A percentile compares a stretch with the other conserved stretches of the same genome.
Evolutionary conservation across 2,888 invertebrate genomes (phyloP).

Genomic region (Euzophera pinguis): DNA sequence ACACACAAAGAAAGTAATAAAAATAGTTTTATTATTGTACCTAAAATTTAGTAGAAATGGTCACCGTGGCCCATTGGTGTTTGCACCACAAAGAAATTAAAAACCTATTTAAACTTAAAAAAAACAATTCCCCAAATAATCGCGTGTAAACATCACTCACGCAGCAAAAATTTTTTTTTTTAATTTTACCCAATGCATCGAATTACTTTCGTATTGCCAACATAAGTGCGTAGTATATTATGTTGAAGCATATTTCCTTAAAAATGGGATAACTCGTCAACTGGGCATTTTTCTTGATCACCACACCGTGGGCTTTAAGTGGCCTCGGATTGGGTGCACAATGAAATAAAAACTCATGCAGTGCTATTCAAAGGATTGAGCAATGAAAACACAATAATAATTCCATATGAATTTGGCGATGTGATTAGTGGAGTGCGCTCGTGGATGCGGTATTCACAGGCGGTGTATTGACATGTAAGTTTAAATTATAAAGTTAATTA

Average conservation of each 20-base stretch:
- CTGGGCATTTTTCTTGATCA: slow-evolving; percentile 60
- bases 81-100: too few relatives aligned
- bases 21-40: too few relatives aligned
- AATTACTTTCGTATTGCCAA: slow-evolving; percentile 20
- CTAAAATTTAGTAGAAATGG: too few relatives aligned
- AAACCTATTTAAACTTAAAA: too few relatives aligned
- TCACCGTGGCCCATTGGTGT: too few relatives aligned
- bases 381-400: slow-evolving; percentile 75
- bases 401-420: slow-evolving; percentile 34
- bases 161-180: neutral
- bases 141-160: neutral
- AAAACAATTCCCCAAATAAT: neutral
- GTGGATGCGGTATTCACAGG: slow-evolving; percentile 45
- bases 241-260: slow-evolving; percentile 54
- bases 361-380: slow-evolving; percentile 63
- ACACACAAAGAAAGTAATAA: too few relatives aligned
- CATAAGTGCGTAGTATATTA: neutral
- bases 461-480: too few relatives aligned
- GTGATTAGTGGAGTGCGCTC: neutral
- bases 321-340: slow-evolving; percentile 44
- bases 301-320: slow-evolving; percentile 68
- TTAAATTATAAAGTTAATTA: too few relatives aligned
- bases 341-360: slow-evolving; percentile 67
- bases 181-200: neutral
- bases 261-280: slow-evolving; percentile 43